Conservation (phyloP, 1,140 invertebrate species). For the Anastrepha obliqua region DNA sequence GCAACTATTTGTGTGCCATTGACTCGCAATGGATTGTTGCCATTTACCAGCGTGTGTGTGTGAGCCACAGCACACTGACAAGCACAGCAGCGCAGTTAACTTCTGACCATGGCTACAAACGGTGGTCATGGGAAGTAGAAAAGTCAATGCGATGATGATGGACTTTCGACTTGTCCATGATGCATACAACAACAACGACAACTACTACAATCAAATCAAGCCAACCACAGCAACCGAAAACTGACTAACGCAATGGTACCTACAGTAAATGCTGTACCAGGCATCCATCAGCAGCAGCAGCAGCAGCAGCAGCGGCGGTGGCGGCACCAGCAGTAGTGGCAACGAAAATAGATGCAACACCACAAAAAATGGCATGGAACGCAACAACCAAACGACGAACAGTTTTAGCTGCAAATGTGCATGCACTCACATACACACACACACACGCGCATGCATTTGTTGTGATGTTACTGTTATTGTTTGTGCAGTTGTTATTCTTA, state of each 20-base stretch:
- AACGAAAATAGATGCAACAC: not conserved
- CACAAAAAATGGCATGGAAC: not conserved
- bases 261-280: not conserved
- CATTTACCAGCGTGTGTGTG: not conserved
- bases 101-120: not conserved
- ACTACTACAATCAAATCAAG: not conserved
- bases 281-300: constrained; percentile 21
- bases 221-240: not conserved
- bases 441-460: not conserved
- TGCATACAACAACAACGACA: constrained; percentile 2
- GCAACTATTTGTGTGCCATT: constrained; percentile 14
- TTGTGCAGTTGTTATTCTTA: not conserved
- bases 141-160: constrained; percentile 38
- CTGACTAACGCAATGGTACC: too few relatives aligned
- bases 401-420: not conserved
- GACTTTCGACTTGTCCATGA: constrained; percentile 35
- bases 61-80: not conserved
- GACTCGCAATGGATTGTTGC: not conserved
- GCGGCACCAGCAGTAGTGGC: not conserved
- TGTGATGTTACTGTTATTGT: not conserved
- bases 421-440: not conserved
- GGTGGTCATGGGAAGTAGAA: not conserved
- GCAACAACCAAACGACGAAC: not conserved
- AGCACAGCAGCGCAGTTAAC: not conserved
- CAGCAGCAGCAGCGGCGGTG: not conserved